Evolutionary conservation across 2,797 vertebrate species (phyloP).

Genomic region (Coranthus polyacanthus): DNA sequence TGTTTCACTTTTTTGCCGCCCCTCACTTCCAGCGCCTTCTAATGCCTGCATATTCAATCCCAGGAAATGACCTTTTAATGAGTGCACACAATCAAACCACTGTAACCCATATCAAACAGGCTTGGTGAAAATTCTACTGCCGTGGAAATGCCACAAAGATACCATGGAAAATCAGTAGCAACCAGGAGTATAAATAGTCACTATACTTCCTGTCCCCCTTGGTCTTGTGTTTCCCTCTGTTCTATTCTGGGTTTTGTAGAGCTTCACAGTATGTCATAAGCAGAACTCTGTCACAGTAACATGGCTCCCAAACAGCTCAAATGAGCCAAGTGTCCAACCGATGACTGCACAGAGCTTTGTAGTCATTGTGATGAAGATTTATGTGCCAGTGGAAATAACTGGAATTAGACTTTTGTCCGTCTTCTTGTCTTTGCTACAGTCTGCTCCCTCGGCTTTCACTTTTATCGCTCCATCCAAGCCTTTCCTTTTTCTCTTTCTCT

Average conservation of each 20-base stretch:
- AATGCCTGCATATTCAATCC: slow-evolving; percentile 9
- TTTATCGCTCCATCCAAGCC: slow-evolving; percentile 20
- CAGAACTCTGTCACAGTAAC: slow-evolving; percentile 31
- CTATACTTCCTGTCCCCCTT: slow-evolving; percentile 69
- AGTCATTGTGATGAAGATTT: slow-evolving; percentile 1
- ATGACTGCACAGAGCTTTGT: slow-evolving; percentile 5
- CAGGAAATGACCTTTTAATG: slow-evolving; percentile 23
- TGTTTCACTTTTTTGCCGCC: not conserved
- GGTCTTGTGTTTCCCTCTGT: slow-evolving; percentile 46
- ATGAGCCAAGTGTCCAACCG: slow-evolving; percentile 18
- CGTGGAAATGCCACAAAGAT: slow-evolving; percentile 50
- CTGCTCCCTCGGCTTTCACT: slow-evolving; percentile 15
- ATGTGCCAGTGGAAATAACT: not conserved
- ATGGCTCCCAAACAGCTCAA: slow-evolving; percentile 41
- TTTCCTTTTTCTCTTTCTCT: slow-evolving; percentile 31
- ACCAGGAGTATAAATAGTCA: slow-evolving; percentile 76
- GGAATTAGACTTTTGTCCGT: not conserved
- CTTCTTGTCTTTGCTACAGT: not conserved
- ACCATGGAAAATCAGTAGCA: slow-evolving; percentile 55
- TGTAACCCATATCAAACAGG: slow-evolving; percentile 62
- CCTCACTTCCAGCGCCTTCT: not conserved
- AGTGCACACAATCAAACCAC: slow-evolving; percentile 52
- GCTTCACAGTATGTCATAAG: slow-evolving; percentile 37
- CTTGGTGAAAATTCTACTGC: slow-evolving; percentile 37
- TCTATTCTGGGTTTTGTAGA: slow-evolving; percentile 50